Evolutionary conservation across 2,888 invertebrate genomes (phyloP).

Genomic region (Tinea trinotella): DNA sequence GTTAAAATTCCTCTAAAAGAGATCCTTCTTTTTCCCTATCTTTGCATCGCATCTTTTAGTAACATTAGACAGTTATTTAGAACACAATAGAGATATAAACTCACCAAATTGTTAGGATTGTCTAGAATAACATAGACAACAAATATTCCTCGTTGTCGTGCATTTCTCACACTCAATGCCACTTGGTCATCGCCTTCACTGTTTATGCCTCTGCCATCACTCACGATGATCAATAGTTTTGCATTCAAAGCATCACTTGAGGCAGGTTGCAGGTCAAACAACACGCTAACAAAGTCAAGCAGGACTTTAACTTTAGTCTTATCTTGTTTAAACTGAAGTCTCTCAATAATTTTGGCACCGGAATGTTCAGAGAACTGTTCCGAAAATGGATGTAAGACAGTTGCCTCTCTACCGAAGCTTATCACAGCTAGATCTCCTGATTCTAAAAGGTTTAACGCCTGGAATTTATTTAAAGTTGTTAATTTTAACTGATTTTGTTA

Average conservation of each 20-base stretch:
- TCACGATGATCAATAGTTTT: slow-evolving; percentile 91
- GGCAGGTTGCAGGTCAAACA: slow-evolving; percentile 57
- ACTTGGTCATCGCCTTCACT: slow-evolving; percentile 88
- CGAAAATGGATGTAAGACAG: slow-evolving; percentile 88
- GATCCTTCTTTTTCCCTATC: too few relatives aligned
- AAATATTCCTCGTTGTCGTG: slow-evolving; percentile 88
- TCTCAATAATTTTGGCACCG: slow-evolving; percentile 85
- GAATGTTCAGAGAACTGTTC: slow-evolving; percentile 90
- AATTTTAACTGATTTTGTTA: too few relatives aligned
- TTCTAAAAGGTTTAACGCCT: slow-evolving; percentile 92
- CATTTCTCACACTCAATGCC: slow-evolving; percentile 81
- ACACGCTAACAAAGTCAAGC: slow-evolving; percentile 82
- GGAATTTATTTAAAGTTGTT: too few relatives aligned
- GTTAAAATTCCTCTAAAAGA: too few relatives aligned
- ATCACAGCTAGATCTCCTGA: slow-evolving; percentile 93
- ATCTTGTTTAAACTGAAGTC: slow-evolving; percentile 90
- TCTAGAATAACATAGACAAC: slow-evolving; percentile 96
- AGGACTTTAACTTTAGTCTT: slow-evolving; percentile 90
- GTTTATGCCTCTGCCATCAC: slow-evolving; percentile 95
- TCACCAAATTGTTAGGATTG: slow-evolving; percentile 90
- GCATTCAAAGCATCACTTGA: slow-evolving; percentile 75
- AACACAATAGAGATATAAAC: too few relatives aligned
- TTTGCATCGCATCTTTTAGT: too few relatives aligned
- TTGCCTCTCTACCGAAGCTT: slow-evolving; percentile 89
- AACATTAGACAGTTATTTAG: too few relatives aligned